Conservation (phyloP, 2,888 invertebrate species). For the Crepidodera aurea region DNA sequence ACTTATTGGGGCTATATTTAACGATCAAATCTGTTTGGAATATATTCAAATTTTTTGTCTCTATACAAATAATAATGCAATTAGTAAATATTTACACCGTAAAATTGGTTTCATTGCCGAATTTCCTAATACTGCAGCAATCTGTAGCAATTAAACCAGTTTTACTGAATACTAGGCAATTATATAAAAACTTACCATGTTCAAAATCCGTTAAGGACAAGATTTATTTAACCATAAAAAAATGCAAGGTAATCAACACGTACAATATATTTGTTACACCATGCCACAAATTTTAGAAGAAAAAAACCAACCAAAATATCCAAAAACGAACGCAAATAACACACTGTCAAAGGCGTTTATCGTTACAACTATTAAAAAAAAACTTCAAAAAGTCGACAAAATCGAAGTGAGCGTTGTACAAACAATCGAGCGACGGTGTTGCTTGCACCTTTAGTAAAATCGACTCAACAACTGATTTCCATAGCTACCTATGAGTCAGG, state of each 20-base stretch:
- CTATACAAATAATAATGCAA: too few relatives aligned
- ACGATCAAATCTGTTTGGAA: too few relatives aligned
- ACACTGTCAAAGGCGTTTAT: background rate
- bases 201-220: conserved; percentile 18
- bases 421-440: conserved; percentile 15
- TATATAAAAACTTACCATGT: conserved; percentile 18
- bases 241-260: conserved; percentile 8
- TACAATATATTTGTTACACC: conserved; percentile 5
- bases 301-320: background rate
- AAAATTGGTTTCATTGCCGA: too few relatives aligned
- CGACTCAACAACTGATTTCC: conserved; percentile 44
- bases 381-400: conserved; percentile 8
- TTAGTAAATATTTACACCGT: too few relatives aligned
- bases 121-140: too few relatives aligned
- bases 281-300: background rate
- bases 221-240: conserved; percentile 14
- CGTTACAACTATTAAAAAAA: too few relatives aligned
- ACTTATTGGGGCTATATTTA: too few relatives aligned
- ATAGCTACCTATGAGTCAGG: conserved; percentile 44
- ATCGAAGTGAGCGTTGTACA: background rate
- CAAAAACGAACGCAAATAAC: background rate
- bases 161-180: background rate
- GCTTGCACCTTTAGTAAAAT: conserved; percentile 29
- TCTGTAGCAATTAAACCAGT: background rate
- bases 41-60: too few relatives aligned